phyloP scores from a whole-genome alignment of 2,888 invertebrate genomes.

The Ophion ventricosus region DNA sequence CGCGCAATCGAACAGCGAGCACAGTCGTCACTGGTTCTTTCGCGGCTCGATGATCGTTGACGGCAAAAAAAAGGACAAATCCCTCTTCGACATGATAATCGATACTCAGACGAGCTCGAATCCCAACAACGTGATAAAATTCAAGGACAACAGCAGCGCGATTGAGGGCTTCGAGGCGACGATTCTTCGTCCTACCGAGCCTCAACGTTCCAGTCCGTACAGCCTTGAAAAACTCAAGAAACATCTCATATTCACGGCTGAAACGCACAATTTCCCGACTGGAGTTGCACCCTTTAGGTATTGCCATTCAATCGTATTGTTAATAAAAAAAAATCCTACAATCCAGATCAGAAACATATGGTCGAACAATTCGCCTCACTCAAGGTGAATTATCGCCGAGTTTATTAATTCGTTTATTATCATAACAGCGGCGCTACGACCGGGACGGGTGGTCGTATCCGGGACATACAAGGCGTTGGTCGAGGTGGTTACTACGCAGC shows the following conservation, averaged over 20 bases:
- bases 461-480: constrained; percentile 98
- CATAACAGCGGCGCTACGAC: constrained; percentile 95
- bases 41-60: constrained; percentile 93
- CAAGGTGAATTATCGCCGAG: background rate
- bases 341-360: too few relatives aligned
- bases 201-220: constrained; percentile 87
- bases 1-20: constrained; percentile 99
- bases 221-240: constrained; percentile 85
- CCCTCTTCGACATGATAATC: constrained; percentile 96
- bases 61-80: constrained; percentile 90
- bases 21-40: constrained; percentile 99
- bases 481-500: constrained; percentile 97
- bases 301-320: background rate
- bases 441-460: constrained; percentile 97
- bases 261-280: constrained; percentile 99
- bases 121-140: constrained; percentile 97
- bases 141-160: constrained; percentile 98
- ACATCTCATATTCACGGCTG: constrained; percentile 98
- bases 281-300: constrained; percentile 96
- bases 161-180: constrained; percentile 92
- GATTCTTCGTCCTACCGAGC: constrained; percentile 88
- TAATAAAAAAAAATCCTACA: background rate
- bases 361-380: too few relatives aligned
- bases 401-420: background rate
- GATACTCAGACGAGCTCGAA: constrained; percentile 94